Evolutionary conservation across 2,888 invertebrate species (phyloP), one percentile per base, ranked within the genome.

Genomic region (Argyra leucocephala): DNA sequence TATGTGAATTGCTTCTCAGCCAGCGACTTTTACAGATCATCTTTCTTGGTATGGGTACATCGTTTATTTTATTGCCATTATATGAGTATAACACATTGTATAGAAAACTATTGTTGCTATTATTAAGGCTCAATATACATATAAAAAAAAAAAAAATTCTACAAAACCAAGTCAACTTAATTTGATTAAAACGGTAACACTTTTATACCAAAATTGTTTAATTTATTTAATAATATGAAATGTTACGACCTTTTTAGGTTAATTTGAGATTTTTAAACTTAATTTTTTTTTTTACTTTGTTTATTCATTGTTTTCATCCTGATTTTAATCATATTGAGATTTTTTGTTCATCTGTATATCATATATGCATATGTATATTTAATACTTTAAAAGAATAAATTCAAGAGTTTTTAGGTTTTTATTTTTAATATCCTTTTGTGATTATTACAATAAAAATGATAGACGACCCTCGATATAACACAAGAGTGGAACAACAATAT

Each of bases 311-410:
- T 48, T 48, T 48, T 48, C 48, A 15, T 48, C 48, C 48, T 48
- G 48, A 48, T 48, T 48, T 48, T 48, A 48, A 48, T 48, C 48
- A 48, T n/a, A 12, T 48, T 31, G 10, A 31, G 5, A 7, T 31
- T 37, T 5, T 48, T 3, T 48, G 48, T 18, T 18, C 2, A 5
- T 15, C 1, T 48, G 15, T 48, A 48, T n/a, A 48, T 1, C 1
- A 15, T 31, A 31, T 31, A 31, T 31, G 3, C n/a, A n/a, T 48
- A 48, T 48, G 15, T 48, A n/a, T 12, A 18, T 48, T 48, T 48
- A 48, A 48, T 48, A 18, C 48, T 48, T 48, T 48, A 48, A 48
- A 48, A 48, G 48, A 48, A 48, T 48, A 48, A 48, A 48, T 48
- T 48, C 48, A 15, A 48, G 48, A 48, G 48, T 48, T 48, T 48